These are phyloP conservation scores for Eudemis profundana DNA, from an alignment of 2,888 invertebrate genomes.

Conservation along the genomic window DNA sequence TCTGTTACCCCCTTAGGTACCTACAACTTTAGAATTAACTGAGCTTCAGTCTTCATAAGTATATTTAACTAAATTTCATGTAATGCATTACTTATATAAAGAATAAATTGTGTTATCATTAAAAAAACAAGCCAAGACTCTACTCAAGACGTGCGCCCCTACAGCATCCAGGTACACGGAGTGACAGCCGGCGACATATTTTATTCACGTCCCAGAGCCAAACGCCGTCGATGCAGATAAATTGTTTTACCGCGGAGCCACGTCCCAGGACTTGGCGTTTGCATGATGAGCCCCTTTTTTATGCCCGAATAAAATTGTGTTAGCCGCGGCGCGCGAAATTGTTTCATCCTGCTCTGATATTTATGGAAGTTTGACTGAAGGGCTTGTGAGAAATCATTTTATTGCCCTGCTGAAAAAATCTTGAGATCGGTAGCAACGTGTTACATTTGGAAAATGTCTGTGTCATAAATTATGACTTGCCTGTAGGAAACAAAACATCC, in stretches of 20 bases:
- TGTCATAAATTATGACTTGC: background rate
- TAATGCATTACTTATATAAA: too few species aligned
- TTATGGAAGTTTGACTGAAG: slow-evolving; percentile 81
- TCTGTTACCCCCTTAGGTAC: too few species aligned
- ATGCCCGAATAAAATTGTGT: slow-evolving; percentile 84
- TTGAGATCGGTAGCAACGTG: background rate
- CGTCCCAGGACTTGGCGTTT: slow-evolving; percentile 82
- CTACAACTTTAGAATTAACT: too few species aligned
- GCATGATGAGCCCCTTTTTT: slow-evolving; percentile 85
- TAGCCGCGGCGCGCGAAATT: slow-evolving; percentile 79
- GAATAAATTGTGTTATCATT: background rate
- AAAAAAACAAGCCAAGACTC: background rate
- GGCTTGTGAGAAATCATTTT: slow-evolving; percentile 46
- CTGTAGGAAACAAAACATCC: too few species aligned
- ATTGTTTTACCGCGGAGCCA: slow-evolving; percentile 84
- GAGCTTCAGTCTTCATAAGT: too few species aligned
- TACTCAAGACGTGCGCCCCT: slow-evolving; percentile 22
- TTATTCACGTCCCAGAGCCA: slow-evolving; percentile 83
- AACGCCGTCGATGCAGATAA: slow-evolving; percentile 85
- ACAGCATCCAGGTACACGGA: slow-evolving; percentile 60
- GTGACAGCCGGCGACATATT: slow-evolving; percentile 84
- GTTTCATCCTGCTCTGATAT: slow-evolving; percentile 82
- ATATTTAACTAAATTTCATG: too few species aligned
- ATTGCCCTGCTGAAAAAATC: slow-evolving; percentile 4
- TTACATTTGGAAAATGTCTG: slow-evolving; percentile 9